Percentiles rank a stretch among this genome's conserved stretches.
Evolutionary conservation across 2,113 vertebrate species (phyloP).

Genomic region (Ahaetulla prasina): DNA sequence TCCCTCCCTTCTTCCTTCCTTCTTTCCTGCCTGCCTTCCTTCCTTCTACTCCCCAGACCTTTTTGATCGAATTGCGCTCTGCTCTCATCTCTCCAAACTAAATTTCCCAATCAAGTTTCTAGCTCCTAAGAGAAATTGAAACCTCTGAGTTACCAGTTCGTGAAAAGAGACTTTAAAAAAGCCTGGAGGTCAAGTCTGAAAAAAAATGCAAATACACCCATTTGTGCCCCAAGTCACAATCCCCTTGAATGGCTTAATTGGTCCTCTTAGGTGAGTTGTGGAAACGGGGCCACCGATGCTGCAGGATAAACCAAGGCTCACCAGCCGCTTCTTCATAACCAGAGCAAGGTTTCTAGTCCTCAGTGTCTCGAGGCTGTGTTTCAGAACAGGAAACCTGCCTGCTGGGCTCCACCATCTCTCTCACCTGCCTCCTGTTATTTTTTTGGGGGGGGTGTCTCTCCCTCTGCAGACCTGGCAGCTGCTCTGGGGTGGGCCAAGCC

Average conservation of each 20-base stretch:
- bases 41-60: not conserved
- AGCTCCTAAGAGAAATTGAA: not conserved
- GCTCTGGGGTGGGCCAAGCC: conserved; percentile 79
- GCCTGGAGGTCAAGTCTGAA: not conserved
- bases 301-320: not conserved
- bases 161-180: not conserved
- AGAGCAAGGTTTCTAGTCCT: not conserved
- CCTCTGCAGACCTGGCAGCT: conserved; percentile 81
- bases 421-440: not conserved
- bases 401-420: not conserved
- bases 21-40: too few species aligned
- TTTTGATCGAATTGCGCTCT: not conserved
- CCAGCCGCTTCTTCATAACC: not conserved
- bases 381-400: not conserved
- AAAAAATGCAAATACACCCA: not conserved
- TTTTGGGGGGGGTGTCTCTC: rapidly evolving
- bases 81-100: not conserved
- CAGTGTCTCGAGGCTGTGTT: not conserved
- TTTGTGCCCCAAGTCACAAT: not conserved
- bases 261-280: not conserved
- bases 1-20: too few species aligned
- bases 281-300: not conserved
- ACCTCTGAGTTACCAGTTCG: not conserved
- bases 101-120: not conserved
- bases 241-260: not conserved